Base-by-base conservation (phyloP, 1,140 invertebrate species). In the Helicoverpa zea region DNA sequence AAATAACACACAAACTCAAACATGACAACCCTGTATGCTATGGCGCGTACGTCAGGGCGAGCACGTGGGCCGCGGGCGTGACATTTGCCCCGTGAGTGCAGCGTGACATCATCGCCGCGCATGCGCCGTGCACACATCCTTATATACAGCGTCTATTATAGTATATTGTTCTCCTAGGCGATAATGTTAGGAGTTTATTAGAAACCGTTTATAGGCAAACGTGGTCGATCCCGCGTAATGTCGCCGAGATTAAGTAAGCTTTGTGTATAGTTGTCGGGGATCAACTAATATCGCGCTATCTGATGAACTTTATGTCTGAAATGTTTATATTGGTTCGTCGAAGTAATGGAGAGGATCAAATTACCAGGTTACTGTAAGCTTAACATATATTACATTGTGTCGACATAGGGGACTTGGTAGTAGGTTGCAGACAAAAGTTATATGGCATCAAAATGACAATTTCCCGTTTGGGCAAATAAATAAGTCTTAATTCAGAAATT, bases 41-140 rank as follows among this genome's bases (percentile, higher is more conserved):
- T 52, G 73, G 66, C 74, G 43, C 63, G 35, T 43, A 68, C 73
- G 82, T 78, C 79, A 74, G 68, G 51, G 43, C 73, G 76, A 64
- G 83, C 89, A 90, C 91, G 89, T 90, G 90, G 90, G 88, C 81
- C 72, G 87, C 87, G 85, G 83, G 84, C 86, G 47, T 84, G 86
- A 92, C 88, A 90, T 90, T 93, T 92, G 89, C 85, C 87, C 90
- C 79, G 79, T 58, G 68, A 81, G 81, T 84, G 87, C 87, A 87
- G 51, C 81, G 74, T 91, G 90, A 90, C 90, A 88, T 92, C 87
- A 91, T 80, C 68, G 12, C 29, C 54, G 58, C n/a, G 49, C 56
- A 13, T 49, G 12, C 43, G 30, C 68, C 5, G 16, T 74, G 56
- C 64, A 74, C 14, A 73, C 23, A 12, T 30, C 30, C 18, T 2